These are phyloP conservation scores for Drosophila chauvacae DNA, from an alignment of 1,140 invertebrate species.

Conservation along the genomic window DNA sequence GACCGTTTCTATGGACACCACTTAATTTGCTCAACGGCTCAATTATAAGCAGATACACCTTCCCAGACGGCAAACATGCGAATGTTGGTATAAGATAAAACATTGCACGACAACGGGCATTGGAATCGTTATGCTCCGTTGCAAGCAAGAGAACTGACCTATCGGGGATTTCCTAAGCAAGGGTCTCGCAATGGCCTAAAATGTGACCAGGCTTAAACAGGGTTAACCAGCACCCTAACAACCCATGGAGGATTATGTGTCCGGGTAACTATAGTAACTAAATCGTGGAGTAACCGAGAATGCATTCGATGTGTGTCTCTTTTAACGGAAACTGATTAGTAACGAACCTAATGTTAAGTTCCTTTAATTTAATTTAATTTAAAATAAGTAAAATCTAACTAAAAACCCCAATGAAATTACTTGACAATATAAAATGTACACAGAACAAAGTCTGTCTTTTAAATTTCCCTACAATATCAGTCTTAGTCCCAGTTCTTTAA, in stretches of 20 bases:
- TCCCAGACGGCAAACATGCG: constrained; percentile 45
- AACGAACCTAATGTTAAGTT: not conserved
- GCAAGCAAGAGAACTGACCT: constrained; percentile 32
- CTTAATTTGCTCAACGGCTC: constrained; percentile 40
- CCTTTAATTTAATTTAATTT: no score
- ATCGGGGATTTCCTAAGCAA: constrained; percentile 18
- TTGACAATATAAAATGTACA: no score
- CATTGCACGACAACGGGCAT: constrained; percentile 24
- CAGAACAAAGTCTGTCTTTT: not conserved
- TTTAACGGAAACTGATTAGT: not conserved
- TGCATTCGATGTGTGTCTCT: not conserved
- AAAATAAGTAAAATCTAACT: no score
- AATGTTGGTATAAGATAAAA: constrained; percentile 48
- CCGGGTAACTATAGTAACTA: constrained; percentile 3
- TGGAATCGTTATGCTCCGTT: constrained; percentile 26
- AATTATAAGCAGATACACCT: constrained; percentile 38
- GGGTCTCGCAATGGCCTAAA: constrained; percentile 3
- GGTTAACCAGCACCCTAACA: constrained; percentile 4
- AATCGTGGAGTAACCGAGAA: not conserved
- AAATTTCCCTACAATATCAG: not conserved
- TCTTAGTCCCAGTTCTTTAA: no score
- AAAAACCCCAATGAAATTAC: no score
- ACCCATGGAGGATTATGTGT: not conserved
- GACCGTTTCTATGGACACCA: constrained; percentile 42
- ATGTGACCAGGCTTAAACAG: constrained; percentile 31